Base-by-base conservation (phyloP, 1,140 invertebrate genomes). In the Proales similis region DNA sequence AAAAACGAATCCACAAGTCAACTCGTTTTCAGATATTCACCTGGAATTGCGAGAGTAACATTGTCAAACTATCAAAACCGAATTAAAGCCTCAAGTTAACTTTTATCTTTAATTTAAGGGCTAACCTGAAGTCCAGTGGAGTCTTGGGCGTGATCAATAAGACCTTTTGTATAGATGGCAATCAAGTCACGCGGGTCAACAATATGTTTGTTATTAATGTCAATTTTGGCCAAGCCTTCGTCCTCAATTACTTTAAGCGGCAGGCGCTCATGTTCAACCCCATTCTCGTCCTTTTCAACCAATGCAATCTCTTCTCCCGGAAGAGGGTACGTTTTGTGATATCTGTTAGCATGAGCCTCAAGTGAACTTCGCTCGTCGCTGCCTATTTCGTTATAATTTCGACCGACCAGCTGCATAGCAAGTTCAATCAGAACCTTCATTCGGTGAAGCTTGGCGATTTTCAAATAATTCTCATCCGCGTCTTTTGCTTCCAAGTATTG, bases 381-480 rank as follows among this genome's bases (percentile, higher is more conserved):
- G 19, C 51, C 14, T 9, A 57, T 42, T 2, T 57, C 51, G 30
- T 57, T 57, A 17, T 57, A 57, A 4, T 57, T 57, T 57, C 51
- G 6, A n/a, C 51, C 51, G 11, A 57, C 51, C 33, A 57, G 29
- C 20, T 42, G 39, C 51, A 57, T 57, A 17, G 51, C 33, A 22
- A 57, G 32, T 57, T 57, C 51, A 42, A 57, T 39, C n/a, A 57
- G 22, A 12, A 57, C 51, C 30, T 57, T 57, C 30, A 57, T 27
- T 14, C 51, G 17, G 24, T 26, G 19, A 20, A 57, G 32, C 27
- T 57, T 57, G 22, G 51, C 51, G 4, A 57, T 2, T 24, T 57
- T 57, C 12, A 57, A 26, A 43, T 57, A 57, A 42, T 57, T 57
- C 3, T 42, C 24, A 4, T 57, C 51, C 1, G 14, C 12, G 36